Conservation (phyloP, 2,113 vertebrate species). For the Corynorhinus townsendii region DNA sequence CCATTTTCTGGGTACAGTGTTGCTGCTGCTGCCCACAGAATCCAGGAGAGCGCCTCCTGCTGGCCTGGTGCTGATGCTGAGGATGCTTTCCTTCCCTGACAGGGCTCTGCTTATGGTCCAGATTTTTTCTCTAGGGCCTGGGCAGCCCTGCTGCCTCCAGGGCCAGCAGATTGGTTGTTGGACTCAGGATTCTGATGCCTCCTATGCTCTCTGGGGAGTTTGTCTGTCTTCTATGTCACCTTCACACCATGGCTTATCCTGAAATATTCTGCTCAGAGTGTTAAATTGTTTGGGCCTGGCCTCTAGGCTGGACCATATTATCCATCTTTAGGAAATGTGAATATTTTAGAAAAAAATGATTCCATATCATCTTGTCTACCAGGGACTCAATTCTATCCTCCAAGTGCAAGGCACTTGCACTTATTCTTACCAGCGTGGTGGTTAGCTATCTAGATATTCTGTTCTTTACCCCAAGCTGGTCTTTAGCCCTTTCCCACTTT, state of each 20-base stretch:
- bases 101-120: too few species aligned
- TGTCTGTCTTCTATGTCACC: neutral
- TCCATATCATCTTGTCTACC: neutral
- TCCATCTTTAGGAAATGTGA: neutral
- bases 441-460: neutral
- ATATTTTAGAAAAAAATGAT: neutral
- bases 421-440: neutral
- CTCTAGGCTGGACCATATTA: neutral
- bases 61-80: neutral
- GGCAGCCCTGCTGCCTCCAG: neutral
- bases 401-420: neutral
- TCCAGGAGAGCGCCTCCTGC: neutral
- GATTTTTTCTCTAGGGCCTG: neutral
- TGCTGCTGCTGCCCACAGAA: neutral
- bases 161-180: neutral
- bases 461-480: neutral
- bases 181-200: neutral
- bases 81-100: rapidly evolving
- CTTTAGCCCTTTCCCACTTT: neutral
- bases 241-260: neutral
- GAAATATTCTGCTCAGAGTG: neutral
- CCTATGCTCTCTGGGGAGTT: neutral
- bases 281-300: neutral
- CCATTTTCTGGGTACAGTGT: neutral
- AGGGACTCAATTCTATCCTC: neutral